Base-by-base conservation (phyloP, 2,113 vertebrate genomes). In the Spea multiplicata region DNA sequence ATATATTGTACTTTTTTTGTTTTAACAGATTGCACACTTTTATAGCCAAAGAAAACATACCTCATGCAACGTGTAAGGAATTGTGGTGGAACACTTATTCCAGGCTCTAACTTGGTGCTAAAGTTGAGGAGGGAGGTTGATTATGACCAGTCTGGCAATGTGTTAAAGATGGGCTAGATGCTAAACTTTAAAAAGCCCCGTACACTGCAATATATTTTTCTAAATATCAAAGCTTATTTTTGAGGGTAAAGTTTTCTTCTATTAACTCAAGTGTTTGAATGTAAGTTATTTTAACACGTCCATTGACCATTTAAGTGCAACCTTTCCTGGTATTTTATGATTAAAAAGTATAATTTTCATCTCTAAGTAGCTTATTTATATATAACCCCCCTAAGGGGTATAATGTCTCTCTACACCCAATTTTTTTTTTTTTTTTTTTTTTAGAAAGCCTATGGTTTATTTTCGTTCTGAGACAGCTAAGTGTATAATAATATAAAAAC, bases 11-110 rank as follows among this genome's bases (percentile, higher is more conserved):
- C 80, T 66, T 52, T 74, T 52, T 52, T 52, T 52, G 6, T 52
- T 59, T 85, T 86, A 85, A 76, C 17, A 57, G 68, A 88, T 83
- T 83, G 85, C 83, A 85, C 83, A 79, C 84, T 85, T 83, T 66
- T 87, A 73, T 81, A 91, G 88, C 88, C 90, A 92, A 89, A 91
- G 90, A 89, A 88, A 90, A 88, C 84, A 86, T 93, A 93, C 91
- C 85, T 91, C 89, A 91, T 69, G 84, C 85, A 82, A 83, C 69
- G 66, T 17, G 73, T 66, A 75, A 77, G 76, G 71, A 83, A 84
- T 79, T 87, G 78, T 74, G 82, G 82, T 83, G 80, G 80, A 84
- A 84, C 71, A 73, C 69, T 84, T 83, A 84, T 83, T 86, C 83
- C 86, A 78, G 72, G 85, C 82, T 81, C 82, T 77, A 50, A 79